phyloP scores from a whole-genome alignment of 1,140 invertebrate species.

The Drosophila ficusphila region DNA sequence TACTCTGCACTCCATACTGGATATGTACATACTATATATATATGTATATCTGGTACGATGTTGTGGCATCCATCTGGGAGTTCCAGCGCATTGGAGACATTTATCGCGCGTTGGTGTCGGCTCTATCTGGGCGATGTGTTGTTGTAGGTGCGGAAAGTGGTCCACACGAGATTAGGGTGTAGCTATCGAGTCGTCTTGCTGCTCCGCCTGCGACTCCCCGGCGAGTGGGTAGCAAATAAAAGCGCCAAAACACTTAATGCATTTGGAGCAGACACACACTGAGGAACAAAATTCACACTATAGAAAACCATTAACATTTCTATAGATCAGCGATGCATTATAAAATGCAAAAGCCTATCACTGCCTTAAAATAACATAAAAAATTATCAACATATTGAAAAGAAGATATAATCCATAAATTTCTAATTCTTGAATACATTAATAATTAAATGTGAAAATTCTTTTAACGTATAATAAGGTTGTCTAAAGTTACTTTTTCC shows the following conservation, averaged over 20 bases:
- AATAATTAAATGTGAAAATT: too few species aligned
- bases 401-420: too few species aligned
- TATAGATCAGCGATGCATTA: too few species aligned
- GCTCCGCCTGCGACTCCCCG: slow-evolving; percentile 39
- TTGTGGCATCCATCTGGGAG: slow-evolving; percentile 63
- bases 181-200: slow-evolving; percentile 52
- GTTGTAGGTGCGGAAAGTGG: slow-evolving; percentile 80
- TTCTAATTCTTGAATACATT: too few species aligned
- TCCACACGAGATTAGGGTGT: slow-evolving; percentile 76
- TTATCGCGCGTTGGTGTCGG: slow-evolving; percentile 64
- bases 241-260: slow-evolving; percentile 77
- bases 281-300: not conserved
- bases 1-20: not conserved
- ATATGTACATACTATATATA: not conserved
- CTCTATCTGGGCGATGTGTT: slow-evolving; percentile 28
- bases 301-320: too few species aligned
- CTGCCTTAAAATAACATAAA: too few species aligned
- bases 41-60: not conserved
- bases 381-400: too few species aligned
- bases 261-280: slow-evolving; percentile 68
- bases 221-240: slow-evolving; percentile 72
- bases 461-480: too few species aligned
- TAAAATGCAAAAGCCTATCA: too few species aligned
- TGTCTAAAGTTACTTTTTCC: too few species aligned
- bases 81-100: slow-evolving; percentile 49